phyloP scores from a whole-genome alignment of 2,888 invertebrate genomes.

The Eurytoma californica region DNA sequence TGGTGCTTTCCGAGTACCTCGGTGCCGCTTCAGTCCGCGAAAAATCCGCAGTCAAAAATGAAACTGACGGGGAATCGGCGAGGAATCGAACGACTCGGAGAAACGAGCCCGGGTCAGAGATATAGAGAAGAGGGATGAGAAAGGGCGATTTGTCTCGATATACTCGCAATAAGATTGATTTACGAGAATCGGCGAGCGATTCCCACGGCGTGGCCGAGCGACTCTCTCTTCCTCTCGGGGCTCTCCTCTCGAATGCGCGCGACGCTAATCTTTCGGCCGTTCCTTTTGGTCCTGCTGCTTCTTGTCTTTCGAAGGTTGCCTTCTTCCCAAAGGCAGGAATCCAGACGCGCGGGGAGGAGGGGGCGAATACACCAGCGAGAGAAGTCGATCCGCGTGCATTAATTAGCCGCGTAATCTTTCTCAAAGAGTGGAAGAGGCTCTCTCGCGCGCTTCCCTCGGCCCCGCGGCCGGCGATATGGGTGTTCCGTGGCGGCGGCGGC shows the following conservation, averaged over 20 bases:
- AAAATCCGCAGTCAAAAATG: not conserved
- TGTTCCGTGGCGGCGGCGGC: conserved; percentile 58
- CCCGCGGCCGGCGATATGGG: conserved; percentile 63
- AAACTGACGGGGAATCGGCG: not conserved
- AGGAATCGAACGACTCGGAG: not conserved
- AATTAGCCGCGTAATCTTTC: conserved; percentile 57
- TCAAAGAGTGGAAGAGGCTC: conserved; percentile 48
- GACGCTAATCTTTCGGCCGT: conserved; percentile 48
- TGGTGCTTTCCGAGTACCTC: no score
- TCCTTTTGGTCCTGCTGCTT: conserved; percentile 53
- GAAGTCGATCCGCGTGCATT: conserved; percentile 56
- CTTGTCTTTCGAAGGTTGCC: conserved; percentile 48
- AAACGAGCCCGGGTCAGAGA: not conserved
- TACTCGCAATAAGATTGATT: conserved; percentile 53
- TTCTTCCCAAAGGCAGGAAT: conserved; percentile 53
- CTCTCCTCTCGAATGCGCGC: conserved; percentile 37
- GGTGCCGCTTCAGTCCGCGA: no score
- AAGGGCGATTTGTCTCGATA: conserved; percentile 54
- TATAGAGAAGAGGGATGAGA: conserved; percentile 17
- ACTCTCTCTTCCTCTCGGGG: conserved; percentile 51
- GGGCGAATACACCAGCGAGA: conserved; percentile 25
- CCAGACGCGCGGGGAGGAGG: conserved; percentile 16
- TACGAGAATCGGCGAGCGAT: conserved; percentile 51
- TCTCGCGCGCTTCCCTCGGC: not conserved
- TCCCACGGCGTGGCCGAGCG: conserved; percentile 52